Base-by-base conservation (phyloP, 2,113 vertebrate species). In the Azemiops feae region DNA sequence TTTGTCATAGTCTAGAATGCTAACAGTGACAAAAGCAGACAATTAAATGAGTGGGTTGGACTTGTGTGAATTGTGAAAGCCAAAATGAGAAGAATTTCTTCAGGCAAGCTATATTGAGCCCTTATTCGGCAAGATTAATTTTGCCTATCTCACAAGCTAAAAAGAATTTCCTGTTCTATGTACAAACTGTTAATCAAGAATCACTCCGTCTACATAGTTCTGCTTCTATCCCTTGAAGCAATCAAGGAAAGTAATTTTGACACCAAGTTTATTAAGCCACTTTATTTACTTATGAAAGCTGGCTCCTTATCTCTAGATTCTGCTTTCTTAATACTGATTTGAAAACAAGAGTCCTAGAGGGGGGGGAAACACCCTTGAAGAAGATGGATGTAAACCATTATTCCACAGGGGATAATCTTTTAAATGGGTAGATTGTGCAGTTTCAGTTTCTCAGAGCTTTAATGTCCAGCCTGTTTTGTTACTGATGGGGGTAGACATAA, bases 181-280 rank as follows among this genome's bases (percentile, higher is more conserved):
- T 69, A 85, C 39, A 57, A 87, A 22, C 60, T 87, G 74, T 47
- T 25, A 43, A 60, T 64, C 43, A n/a, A 86, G 47, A 81, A 53
- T 3, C 23, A 23, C 12, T 85, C 12, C 58, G 43, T 22, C 53
- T 14, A 47, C 30, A 50, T 50, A 34, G n/a, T 57, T 93, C 74
- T 85, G 18, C 2, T 87, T 93, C 7, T 57, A 74, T 81, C 2
- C 25, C 20, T 81, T 57, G 92, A 88, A 88, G 47, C 60, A 90
- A 90, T 10, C 1, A 93, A 90, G 45, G 86, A 50, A 27, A 53
- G 16, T 25, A 34, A 60, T 93, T 64, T 45, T 30, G 9, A 90
- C 45, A 87, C 39, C 55, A 90, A 10, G 20, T 90, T 93, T 81
- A 74, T 93, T 93, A 64, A 34, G 54, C 55, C 74, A 90, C 74